Conservation (phyloP, 1,140 invertebrate species). For the Psilanteris sp. region DNA sequence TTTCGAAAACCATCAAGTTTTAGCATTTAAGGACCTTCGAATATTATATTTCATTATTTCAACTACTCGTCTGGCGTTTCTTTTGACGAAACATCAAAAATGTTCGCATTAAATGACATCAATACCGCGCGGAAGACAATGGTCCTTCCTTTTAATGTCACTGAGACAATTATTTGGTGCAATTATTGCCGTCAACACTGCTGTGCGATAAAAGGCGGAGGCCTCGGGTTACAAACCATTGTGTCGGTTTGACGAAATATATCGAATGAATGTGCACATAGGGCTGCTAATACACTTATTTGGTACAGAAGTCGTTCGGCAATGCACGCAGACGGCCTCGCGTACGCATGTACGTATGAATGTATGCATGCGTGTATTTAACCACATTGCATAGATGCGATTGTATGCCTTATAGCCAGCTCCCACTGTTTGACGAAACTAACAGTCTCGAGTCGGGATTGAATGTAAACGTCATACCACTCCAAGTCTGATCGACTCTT, state of each 20-base stretch:
- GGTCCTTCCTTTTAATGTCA: constrained; percentile 52
- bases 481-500: constrained; percentile 61
- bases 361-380: constrained; percentile 30
- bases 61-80: too few species aligned
- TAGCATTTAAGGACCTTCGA: too few species aligned
- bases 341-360: neutral
- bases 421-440: constrained; percentile 65
- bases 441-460: constrained; percentile 65
- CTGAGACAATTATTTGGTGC: constrained; percentile 59
- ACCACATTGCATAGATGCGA: constrained; percentile 41
- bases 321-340: constrained; percentile 40
- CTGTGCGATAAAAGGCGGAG: constrained; percentile 53
- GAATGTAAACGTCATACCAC: constrained; percentile 60
- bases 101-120: constrained; percentile 15
- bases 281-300: constrained; percentile 67
- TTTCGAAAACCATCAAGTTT: too few species aligned
- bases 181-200: constrained; percentile 68
- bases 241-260: constrained; percentile 61
- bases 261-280: constrained; percentile 64
- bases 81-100: constrained; percentile 1
- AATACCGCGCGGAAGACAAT: constrained; percentile 32
- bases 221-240: constrained; percentile 66
- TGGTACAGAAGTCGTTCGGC: constrained; percentile 41
- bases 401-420: constrained; percentile 59
- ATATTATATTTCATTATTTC: too few species aligned